Percentiles rank a stretch among this genome's conserved stretches.
These are phyloP conservation scores for Neostethus bicornis DNA, from an alignment of 2,797 vertebrate genomes.

Conservation along the genomic window DNA sequence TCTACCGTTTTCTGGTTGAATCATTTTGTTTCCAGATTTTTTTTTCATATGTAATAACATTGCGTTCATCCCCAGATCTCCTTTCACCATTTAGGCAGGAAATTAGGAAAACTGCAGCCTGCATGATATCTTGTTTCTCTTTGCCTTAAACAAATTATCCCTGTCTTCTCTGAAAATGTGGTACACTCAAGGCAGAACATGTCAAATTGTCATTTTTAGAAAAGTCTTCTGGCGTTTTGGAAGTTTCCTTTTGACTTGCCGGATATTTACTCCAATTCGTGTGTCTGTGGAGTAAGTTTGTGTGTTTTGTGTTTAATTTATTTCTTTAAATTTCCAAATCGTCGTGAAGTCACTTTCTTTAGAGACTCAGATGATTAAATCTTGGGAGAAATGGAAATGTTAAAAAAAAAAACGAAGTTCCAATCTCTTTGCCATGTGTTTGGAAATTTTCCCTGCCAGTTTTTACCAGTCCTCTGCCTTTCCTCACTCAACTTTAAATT, in stretches of 20 bases:
- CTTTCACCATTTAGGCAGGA: not conserved
- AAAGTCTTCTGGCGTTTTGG: not conserved
- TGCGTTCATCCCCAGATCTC: not conserved
- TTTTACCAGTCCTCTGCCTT: conserved; percentile 42
- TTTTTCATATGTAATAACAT: no score
- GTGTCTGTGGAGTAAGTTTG: conserved; percentile 2
- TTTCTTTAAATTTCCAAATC: conserved; percentile 12
- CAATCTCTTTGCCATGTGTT: conserved; percentile 67
- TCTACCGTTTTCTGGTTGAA: no score
- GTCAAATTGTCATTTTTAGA: not conserved
- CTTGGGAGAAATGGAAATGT: not conserved
- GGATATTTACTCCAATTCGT: not conserved
- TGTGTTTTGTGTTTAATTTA: conserved; percentile 7
- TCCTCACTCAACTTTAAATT: conserved; percentile 51
- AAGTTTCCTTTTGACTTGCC: conserved; percentile 1
- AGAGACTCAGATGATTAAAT: conserved; percentile 18
- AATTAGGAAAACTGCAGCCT: not conserved
- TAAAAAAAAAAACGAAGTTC: conserved; percentile 2
- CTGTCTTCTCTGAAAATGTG: not conserved
- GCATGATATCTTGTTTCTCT: not conserved
- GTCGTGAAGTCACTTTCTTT: conserved; percentile 6
- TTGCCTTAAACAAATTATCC: not conserved
- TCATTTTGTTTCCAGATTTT: no score
- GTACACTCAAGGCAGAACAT: not conserved
- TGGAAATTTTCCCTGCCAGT: conserved; percentile 35